Conservation (phyloP, 1,140 invertebrate genomes). For the Sogatella furcifera region DNA sequence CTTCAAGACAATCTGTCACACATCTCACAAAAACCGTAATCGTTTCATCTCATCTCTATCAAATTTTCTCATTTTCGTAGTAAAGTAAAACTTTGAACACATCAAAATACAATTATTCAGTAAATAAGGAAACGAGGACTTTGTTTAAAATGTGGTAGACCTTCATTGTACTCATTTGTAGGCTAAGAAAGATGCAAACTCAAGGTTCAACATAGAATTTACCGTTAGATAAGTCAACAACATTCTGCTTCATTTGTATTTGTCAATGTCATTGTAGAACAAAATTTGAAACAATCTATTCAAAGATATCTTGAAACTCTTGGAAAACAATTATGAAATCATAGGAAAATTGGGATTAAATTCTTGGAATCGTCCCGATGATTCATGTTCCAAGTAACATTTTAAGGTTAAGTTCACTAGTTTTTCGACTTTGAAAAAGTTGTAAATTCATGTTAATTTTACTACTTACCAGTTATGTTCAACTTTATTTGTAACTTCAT, state of each 20-base stretch:
- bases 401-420: slow-evolving; percentile 6
- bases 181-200: too few species aligned
- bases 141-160: too few species aligned
- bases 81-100: too few species aligned
- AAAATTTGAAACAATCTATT: not conserved
- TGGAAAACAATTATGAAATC: not conserved
- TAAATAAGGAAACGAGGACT: too few species aligned
- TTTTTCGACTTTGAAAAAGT: not conserved
- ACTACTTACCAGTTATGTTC: slow-evolving; percentile 46
- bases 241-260: not conserved
- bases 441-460: slow-evolving; percentile 6
- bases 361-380: not conserved
- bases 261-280: not conserved
- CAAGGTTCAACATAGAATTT: too few species aligned
- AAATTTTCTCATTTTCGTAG: too few species aligned
- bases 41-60: too few species aligned
- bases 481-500: slow-evolving; percentile 31
- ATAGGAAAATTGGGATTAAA: not conserved
- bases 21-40: too few species aligned
- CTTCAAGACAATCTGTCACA: too few species aligned
- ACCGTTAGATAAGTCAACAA: too few species aligned
- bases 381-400: slow-evolving; percentile 1
- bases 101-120: too few species aligned
- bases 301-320: not conserved
- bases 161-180: too few species aligned